phyloP scores from a whole-genome alignment of 2,888 invertebrate genomes.

The Altica lythri region DNA sequence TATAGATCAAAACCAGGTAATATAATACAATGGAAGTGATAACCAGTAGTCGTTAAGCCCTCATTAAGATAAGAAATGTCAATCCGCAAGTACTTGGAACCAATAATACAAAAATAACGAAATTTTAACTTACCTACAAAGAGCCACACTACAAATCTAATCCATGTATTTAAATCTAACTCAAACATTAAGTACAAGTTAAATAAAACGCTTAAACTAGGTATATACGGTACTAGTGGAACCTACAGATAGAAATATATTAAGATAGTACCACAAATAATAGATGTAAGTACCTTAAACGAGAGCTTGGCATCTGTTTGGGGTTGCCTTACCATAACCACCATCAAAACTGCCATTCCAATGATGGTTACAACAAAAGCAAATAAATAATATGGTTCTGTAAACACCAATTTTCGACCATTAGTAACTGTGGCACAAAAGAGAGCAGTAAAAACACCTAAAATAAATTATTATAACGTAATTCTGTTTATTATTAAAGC shows the following conservation, averaged over 20 bases:
- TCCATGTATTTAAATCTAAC: slow-evolving; percentile 84
- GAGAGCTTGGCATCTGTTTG: slow-evolving; percentile 64
- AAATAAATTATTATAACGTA: slow-evolving; percentile 17
- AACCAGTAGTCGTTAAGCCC: too few relatives aligned
- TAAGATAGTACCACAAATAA: too few relatives aligned
- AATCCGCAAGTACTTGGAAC: not conserved
- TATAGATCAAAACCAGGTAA: too few relatives aligned
- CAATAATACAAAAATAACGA: too few relatives aligned
- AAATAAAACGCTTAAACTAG: slow-evolving; percentile 81
- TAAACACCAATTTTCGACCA: slow-evolving; percentile 48
- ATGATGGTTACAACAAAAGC: slow-evolving; percentile 55
- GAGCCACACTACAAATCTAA: slow-evolving; percentile 86
- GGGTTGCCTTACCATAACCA: slow-evolving; percentile 74
- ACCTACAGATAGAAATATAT: slow-evolving; percentile 65
- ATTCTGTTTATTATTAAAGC: not conserved
- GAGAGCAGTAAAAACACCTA: slow-evolving; percentile 63
- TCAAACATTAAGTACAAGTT: slow-evolving; percentile 92
- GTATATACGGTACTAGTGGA: slow-evolving; percentile 83
- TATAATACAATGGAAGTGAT: too few relatives aligned
- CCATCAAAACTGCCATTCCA: slow-evolving; percentile 61
- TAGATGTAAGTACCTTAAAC: slow-evolving; percentile 65
- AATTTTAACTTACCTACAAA: slow-evolving; percentile 66
- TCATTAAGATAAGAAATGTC: too few relatives aligned
- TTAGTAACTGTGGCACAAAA: slow-evolving; percentile 60
- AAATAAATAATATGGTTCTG: slow-evolving; percentile 52